Base-by-base conservation (phyloP, 2,113 vertebrate species). In the Mirza zaza region DNA sequence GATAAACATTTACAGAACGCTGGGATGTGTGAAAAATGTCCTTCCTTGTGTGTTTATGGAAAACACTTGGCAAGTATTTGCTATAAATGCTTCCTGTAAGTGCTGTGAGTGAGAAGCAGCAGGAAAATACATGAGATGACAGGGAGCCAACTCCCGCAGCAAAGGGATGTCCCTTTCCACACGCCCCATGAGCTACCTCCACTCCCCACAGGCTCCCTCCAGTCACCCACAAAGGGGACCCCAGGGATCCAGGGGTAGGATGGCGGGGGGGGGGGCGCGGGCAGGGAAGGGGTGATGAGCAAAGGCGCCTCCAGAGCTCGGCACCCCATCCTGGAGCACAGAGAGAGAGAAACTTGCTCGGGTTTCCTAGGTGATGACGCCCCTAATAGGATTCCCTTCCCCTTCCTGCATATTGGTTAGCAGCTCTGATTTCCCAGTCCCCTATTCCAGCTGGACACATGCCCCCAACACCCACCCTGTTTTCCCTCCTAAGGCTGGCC, bases 11-110 rank as follows among this genome's bases (percentile, higher is more conserved):
- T 95, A 95, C 71, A 85, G 76, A 88, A 73, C 0, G 0, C 7
- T 87, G 42, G 75, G 61, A 90, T 71, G 63, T 92, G 80, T 87
- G 76, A 48, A 95, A 96, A 76, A 96, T 63, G 52, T 81, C 95
- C 84, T 93, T 76, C n/a, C 48, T 94, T 82, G 70, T 61, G 63
- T 73, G 97, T 94, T 97, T 95, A 95, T 88, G 71, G 87, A 90
- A 97, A 97, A 96, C 84, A 94, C 67, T 97, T 95, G 94, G 84
- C 94, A 96, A 96, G 61, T 55, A 63, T 90, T 92, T 83, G 76
- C 92, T 96, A 27, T 84, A 97, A 92, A 90, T 29, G 42, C 48
- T 97, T 91, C 87, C 79, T 92, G n/a, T 90, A 95, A 94, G 87
- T 50, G 67, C 80, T 45, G 27, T 67, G 79, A 80, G 79, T 90